Percentiles rank a stretch among this genome's conserved stretches.
phyloP scores from a whole-genome alignment of 2,797 vertebrate species.

The Urosaurus nigricauda region DNA sequence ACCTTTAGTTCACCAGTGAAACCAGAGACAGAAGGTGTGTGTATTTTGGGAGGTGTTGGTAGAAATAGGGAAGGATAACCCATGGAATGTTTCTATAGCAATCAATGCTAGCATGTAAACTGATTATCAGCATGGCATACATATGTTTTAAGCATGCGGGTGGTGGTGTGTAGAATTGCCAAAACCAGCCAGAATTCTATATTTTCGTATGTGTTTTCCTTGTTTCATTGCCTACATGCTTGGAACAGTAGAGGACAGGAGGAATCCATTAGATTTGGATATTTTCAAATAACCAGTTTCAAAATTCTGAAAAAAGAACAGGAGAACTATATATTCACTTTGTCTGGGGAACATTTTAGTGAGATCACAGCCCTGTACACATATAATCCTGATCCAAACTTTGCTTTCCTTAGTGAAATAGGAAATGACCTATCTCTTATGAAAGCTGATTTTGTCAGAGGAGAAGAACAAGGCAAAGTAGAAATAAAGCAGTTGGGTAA shows the following conservation, averaged over 20 bases:
- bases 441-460: not conserved
- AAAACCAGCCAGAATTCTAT: not conserved
- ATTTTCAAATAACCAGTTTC: not conserved
- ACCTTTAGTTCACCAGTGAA: conserved; percentile 2
- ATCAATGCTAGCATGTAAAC: conserved; percentile 3
- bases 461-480: not conserved
- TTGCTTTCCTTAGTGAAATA: not conserved
- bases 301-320: not conserved
- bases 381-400: not conserved
- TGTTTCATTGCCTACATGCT: not conserved
- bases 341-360: too few species aligned
- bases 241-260: not conserved
- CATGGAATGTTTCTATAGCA: not conserved
- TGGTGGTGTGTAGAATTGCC: too few species aligned
- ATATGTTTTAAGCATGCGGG: not conserved
- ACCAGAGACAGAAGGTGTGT: not conserved
- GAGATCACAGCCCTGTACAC: too few species aligned
- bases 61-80: not conserved
- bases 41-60: not conserved
- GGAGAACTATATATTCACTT: accelerated
- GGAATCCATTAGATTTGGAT: not conserved
- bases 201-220: not conserved
- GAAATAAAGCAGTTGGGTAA: not conserved
- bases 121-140: not conserved
- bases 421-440: not conserved